Percentiles rank a stretch among this genome's conserved stretches.
These are phyloP conservation scores for Patella depressa DNA, from an alignment of 2,888 invertebrate genomes.

Conservation along the genomic window DNA sequence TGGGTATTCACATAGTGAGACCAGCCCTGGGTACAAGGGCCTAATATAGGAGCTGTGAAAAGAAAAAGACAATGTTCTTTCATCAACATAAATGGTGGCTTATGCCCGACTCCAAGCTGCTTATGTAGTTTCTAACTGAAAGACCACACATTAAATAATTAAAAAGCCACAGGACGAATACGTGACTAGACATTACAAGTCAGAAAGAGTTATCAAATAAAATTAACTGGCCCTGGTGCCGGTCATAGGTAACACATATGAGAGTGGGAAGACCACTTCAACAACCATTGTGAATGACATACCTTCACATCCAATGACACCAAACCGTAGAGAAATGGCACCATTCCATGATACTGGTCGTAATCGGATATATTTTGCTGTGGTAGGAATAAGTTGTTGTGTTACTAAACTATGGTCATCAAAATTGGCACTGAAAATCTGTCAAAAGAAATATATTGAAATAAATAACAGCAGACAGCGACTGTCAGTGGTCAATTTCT, in stretches of 20 bases:
- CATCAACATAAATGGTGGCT: background rate
- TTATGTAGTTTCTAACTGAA: too few relatives aligned
- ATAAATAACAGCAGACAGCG: background rate
- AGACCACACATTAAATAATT: too few relatives aligned
- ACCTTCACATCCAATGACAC: constrained; percentile 26
- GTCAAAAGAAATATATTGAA: background rate
- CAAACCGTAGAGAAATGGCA: constrained; percentile 22
- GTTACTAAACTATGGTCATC: constrained; percentile 28
- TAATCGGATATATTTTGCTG: constrained; percentile 24
- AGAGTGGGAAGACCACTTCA: too few relatives aligned
- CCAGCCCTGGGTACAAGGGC: constrained; percentile 14
- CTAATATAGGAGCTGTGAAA: too few relatives aligned
- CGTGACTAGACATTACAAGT: too few relatives aligned
- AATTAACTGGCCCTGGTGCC: too few relatives aligned
- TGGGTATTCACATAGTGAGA: constrained; percentile 15
- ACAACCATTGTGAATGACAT: background rate
- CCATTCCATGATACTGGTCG: constrained; percentile 22
- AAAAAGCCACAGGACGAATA: too few relatives aligned
- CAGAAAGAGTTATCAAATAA: too few relatives aligned
- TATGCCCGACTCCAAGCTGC: too few relatives aligned
- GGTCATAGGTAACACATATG: too few relatives aligned
- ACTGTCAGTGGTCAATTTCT: too few relatives aligned
- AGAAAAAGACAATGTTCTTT: background rate
- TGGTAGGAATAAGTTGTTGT: constrained; percentile 19
- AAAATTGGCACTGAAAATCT: constrained; percentile 37